Percentiles rank a stretch among this genome's conserved stretches.
Conservation (phyloP, 2,888 invertebrate species). For the Hoplodrina ambigua region DNA sequence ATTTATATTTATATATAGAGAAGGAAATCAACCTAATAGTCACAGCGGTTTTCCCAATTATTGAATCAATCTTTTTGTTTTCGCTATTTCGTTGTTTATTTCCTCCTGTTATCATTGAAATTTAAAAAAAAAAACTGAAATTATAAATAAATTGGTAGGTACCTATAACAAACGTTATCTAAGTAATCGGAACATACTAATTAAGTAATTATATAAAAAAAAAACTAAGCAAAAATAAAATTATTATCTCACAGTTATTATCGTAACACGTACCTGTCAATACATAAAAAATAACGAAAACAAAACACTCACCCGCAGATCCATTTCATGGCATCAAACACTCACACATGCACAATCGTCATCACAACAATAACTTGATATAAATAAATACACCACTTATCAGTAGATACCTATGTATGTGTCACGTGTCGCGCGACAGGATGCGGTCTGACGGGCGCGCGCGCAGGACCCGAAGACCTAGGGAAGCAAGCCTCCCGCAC, state of each 20-base stretch:
- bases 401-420: slow-evolving; percentile 35
- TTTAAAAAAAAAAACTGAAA: neutral
- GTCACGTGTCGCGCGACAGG: slow-evolving; percentile 65
- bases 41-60: slow-evolving; percentile 30
- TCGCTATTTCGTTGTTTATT: slow-evolving; percentile 4
- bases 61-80: slow-evolving; percentile 16
- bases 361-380: slow-evolving; percentile 63
- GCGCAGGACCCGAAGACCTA: slow-evolving; percentile 56
- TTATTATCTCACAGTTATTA: slow-evolving; percentile 10
- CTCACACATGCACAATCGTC: slow-evolving; percentile 70
- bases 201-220: slow-evolving; percentile 6
- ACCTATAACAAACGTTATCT: slow-evolving; percentile 1
- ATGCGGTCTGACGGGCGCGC: slow-evolving; percentile 63
- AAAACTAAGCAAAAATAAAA: slow-evolving; percentile 4
- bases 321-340: slow-evolving; percentile 77
- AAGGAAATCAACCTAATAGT: slow-evolving; percentile 13
- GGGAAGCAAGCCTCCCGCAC: slow-evolving; percentile 54
- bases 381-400: slow-evolving; percentile 59
- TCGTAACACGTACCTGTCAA: slow-evolving; percentile 2
- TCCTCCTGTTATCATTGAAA: slow-evolving; percentile 15
- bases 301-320: slow-evolving; percentile 78
- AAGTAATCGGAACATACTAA: slow-evolving; percentile 12
- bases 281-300: slow-evolving; percentile 4
- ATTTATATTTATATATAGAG: neutral
- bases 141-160: neutral